Conservation (phyloP, 2,797 vertebrate genomes). For the Ciconia nigra region DNA sequence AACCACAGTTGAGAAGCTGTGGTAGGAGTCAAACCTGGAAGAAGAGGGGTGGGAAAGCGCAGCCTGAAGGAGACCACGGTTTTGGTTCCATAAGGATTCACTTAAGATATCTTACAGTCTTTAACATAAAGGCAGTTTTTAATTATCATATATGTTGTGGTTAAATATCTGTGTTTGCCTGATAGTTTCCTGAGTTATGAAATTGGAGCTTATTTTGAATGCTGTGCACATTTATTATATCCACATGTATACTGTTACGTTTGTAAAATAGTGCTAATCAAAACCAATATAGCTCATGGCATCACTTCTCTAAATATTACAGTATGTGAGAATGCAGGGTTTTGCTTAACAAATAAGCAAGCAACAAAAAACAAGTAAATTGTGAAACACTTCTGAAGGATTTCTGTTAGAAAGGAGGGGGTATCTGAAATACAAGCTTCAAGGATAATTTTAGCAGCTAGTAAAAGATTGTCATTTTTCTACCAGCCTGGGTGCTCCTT, state of each 20-base stretch:
- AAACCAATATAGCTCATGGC: neutral
- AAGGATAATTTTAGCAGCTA: constrained; percentile 22
- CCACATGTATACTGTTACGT: neutral
- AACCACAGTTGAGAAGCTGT: rapidly evolving
- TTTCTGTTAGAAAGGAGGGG: neutral
- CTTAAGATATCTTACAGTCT: neutral
- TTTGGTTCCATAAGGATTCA: neutral
- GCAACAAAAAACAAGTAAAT: neutral
- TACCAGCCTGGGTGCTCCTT: neutral
- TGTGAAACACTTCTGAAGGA: neutral
- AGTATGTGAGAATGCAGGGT: neutral
- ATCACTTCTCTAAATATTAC: neutral
- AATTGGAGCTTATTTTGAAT: neutral
- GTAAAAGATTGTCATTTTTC: neutral
- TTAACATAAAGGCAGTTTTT: neutral
- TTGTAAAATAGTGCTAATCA: neutral
- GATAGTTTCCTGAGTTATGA: neutral
- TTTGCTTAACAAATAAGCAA: neutral
- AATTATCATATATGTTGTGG: neutral
- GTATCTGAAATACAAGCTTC: neutral
- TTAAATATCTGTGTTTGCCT: neutral
- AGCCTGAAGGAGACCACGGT: rapidly evolving
- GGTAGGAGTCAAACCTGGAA: neutral
- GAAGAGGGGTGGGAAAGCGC: neutral
- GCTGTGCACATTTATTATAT: neutral